Evolutionary conservation across 2,888 invertebrate species (phyloP).

Genomic region (Scelioninae gen. 1): DNA sequence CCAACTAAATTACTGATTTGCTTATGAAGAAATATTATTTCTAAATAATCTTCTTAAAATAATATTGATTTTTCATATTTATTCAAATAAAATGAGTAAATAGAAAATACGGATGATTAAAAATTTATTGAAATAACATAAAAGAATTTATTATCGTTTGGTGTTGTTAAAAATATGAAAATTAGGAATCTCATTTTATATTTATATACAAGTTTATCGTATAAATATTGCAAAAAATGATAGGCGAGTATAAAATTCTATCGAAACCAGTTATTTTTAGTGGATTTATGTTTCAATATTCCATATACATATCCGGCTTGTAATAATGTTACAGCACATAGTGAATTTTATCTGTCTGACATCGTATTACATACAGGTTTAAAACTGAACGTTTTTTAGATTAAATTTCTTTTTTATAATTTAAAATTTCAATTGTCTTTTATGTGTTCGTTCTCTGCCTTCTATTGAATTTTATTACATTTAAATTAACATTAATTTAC

Average conservation of each 20-base stretch:
- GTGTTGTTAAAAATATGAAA: no score
- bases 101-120: no score
- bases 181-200: no score
- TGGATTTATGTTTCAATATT: slow-evolving; percentile 5
- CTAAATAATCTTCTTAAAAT: no score
- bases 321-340: slow-evolving; percentile 1
- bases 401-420: not conserved
- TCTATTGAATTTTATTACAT: not conserved
- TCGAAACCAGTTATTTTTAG: not conserved
- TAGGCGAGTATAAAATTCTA: not conserved
- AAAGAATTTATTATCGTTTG: no score
- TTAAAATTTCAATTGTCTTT: not conserved
- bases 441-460: not conserved
- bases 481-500: not conserved
- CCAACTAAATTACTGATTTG: no score
- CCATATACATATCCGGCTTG: not conserved
- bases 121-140: no score
- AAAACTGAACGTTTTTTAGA: not conserved
- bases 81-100: no score
- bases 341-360: slow-evolving; percentile 2
- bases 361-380: not conserved
- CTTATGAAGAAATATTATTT: no score
- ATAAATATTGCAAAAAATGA: no score
- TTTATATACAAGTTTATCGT: no score
- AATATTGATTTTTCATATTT: no score